These are phyloP conservation scores for Bactericera cockerelli DNA, from an alignment of 1,140 invertebrate species.

Conservation along the genomic window DNA sequence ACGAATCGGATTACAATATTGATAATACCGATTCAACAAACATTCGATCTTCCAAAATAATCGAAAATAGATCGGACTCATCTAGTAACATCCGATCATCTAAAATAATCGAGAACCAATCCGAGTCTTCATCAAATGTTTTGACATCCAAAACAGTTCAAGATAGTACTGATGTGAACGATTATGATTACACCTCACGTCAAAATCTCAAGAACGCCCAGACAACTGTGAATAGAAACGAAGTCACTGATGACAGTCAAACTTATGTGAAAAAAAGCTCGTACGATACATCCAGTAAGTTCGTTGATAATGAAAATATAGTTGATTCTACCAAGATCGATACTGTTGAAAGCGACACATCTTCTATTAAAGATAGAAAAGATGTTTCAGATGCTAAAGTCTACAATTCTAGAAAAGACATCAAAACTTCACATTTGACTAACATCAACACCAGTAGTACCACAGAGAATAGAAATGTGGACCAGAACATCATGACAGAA, in stretches of 20 bases:
- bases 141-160: conserved; percentile 1
- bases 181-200: conserved; percentile 11
- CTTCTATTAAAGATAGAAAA: background rate
- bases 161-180: background rate
- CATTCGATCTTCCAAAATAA: background rate
- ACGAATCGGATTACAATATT: conserved; percentile 4
- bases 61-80: conserved; percentile 13
- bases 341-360: background rate
- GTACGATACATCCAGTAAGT: background rate
- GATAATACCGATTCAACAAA: background rate
- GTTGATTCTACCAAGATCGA: background rate
- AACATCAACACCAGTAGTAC: background rate
- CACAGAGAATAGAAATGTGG: conserved; percentile 14
- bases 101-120: background rate
- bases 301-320: background rate
- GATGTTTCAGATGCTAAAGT: no score
- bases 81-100: conserved; percentile 17
- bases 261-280: background rate
- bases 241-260: background rate
- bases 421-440: conserved; percentile 3
- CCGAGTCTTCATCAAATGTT: conserved; percentile 8
- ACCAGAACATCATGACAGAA: conserved; percentile 26
- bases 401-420: conserved; percentile 3
- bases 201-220: conserved; percentile 4
- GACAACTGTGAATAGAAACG: background rate